Evolutionary conservation across 92 coral and sea anemone genomes (phyloP).

Genomic region (Blastomussa wellsi): DNA sequence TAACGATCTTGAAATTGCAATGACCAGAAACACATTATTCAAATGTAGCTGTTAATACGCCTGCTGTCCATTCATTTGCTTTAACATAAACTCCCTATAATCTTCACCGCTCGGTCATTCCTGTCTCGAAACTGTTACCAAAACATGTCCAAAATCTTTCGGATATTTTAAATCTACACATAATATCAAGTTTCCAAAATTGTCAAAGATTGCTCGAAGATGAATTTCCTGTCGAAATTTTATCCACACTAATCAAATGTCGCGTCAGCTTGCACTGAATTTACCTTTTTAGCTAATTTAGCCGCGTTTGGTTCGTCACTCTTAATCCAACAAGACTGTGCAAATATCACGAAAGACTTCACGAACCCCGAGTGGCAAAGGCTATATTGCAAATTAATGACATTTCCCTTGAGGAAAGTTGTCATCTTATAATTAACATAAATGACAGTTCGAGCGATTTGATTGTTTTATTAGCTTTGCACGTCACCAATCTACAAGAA

Average conservation of each 20-base stretch:
- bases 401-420: conserved; percentile 18
- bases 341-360: conserved; percentile 8
- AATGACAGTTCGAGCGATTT: background rate
- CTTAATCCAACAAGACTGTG: background rate
- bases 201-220: background rate
- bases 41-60: conserved; percentile 23
- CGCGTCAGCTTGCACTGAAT: background rate
- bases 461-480: background rate
- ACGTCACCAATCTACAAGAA: background rate
- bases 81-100: background rate
- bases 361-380: background rate
- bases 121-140: conserved; percentile 7
- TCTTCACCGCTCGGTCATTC: background rate
- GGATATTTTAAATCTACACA: conserved; percentile 18
- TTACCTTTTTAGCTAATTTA: background rate
- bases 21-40: conserved; percentile 25
- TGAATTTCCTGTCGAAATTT: conserved; percentile 14
- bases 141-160: conserved; percentile 11
- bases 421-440: conserved; percentile 19
- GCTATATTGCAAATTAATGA: conserved; percentile 32
- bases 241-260: conserved; percentile 11
- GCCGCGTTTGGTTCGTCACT: background rate
- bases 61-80: conserved; percentile 18
- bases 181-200: conserved; percentile 37
- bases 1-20: conserved; percentile 25